Conservation (phyloP, 2,888 invertebrate species). For the Chrysodeixis includens region DNA sequence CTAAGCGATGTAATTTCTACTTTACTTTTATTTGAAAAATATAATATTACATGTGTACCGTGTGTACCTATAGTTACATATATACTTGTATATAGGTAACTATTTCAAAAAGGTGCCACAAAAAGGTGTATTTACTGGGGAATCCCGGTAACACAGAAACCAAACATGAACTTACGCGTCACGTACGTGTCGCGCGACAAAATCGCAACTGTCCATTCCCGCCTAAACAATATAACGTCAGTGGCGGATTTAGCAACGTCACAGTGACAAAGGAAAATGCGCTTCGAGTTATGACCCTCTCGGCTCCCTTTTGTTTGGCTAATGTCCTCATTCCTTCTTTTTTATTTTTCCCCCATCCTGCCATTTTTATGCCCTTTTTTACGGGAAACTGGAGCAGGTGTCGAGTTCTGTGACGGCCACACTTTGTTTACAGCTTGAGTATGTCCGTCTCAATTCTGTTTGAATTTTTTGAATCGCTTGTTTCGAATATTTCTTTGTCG, state of each 20-base stretch:
- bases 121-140: no score
- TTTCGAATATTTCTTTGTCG: slow-evolving; percentile 20
- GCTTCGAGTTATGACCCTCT: slow-evolving; percentile 83
- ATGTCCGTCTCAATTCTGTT: slow-evolving; percentile 68
- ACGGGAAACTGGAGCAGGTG: slow-evolving; percentile 70
- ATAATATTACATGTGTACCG: no score
- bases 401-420: slow-evolving; percentile 71
- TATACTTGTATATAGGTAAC: no score
- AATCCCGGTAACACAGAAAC: background rate
- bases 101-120: background rate
- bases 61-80: no score
- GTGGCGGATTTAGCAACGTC: slow-evolving; percentile 80
- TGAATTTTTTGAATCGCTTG: slow-evolving; percentile 59
- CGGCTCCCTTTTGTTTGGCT: slow-evolving; percentile 84
- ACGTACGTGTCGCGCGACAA: slow-evolving; percentile 31
- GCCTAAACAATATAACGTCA: slow-evolving; percentile 79
- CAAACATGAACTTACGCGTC: background rate
- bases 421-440: slow-evolving; percentile 70
- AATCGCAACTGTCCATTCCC: slow-evolving; percentile 43
- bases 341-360: slow-evolving; percentile 64
- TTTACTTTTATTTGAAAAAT: no score
- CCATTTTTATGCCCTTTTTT: slow-evolving; percentile 70
- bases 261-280: slow-evolving; percentile 83
- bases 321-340: slow-evolving; percentile 71
- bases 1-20: no score